Evolutionary conservation across 2,888 invertebrate genomes (phyloP).

Genomic region (Tryphoninae sp.): DNA sequence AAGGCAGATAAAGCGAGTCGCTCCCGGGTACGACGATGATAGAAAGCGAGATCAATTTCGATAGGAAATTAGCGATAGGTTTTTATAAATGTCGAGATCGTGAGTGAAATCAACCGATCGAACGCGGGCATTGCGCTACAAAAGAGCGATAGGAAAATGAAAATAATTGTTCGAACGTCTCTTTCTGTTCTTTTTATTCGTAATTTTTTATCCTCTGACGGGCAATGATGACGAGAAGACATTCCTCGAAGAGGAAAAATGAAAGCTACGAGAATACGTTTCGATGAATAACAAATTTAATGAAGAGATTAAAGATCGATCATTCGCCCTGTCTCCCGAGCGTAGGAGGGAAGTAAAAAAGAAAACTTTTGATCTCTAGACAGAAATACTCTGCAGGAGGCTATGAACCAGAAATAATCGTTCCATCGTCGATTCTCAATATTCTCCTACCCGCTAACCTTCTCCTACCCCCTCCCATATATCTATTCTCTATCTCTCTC

Average conservation of each 20-base stretch:
- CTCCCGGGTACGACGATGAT: neutral
- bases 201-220: neutral
- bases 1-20: slow-evolving; percentile 6
- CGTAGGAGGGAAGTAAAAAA: slow-evolving; percentile 3
- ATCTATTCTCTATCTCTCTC: too few species aligned
- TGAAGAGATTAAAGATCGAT: slow-evolving; percentile 35
- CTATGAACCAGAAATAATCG: slow-evolving; percentile 59
- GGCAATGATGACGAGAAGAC: neutral
- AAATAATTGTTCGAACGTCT: neutral
- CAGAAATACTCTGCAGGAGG: slow-evolving; percentile 21
- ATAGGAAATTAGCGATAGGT: slow-evolving; percentile 51
- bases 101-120: slow-evolving; percentile 13
- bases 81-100: slow-evolving; percentile 22
- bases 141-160: neutral
- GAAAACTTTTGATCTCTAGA: slow-evolving; percentile 6
- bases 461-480: too few species aligned
- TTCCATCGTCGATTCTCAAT: slow-evolving; percentile 60
- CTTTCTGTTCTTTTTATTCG: neutral
- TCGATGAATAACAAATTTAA: slow-evolving; percentile 26
- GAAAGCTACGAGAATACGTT: slow-evolving; percentile 1
- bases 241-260: neutral
- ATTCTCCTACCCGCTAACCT: slow-evolving; percentile 32
- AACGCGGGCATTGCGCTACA: neutral
- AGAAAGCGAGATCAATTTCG: slow-evolving; percentile 52
- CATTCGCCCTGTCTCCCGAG: slow-evolving; percentile 13